Evolutionary conservation across 2,797 vertebrate species (phyloP), one percentile per base, ranked within the genome.

Genomic region (Alosa sapidissima): DNA sequence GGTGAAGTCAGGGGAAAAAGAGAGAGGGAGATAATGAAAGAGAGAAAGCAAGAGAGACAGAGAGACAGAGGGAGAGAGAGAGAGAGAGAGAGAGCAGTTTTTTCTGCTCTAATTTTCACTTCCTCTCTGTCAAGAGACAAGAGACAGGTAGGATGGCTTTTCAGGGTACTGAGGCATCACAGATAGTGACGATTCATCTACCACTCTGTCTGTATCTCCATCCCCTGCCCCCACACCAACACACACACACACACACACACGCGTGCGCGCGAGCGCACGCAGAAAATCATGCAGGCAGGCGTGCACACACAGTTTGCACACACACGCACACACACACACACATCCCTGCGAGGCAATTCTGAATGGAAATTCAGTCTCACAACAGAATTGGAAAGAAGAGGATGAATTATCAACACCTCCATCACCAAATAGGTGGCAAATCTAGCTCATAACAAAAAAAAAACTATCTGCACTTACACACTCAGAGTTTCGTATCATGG

Each of bases 91-190:
- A 48, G 47, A 49, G 5, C 36, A 41, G 36, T 51, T 86, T 28
- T 52, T 48, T 36, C 75, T 68, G 47, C 72, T 85, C 36, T 51
- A 82, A 87, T 87, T 89, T 92, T 16, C 52, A 85, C 83, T 78
- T 85, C 86, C 83, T 78, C 58, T 84, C 21, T 58, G 28, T 10
- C 5, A 7, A 72, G 21, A 83, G 81, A 83, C 81, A 52, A 41
- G 48, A 41, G 81, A 33, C 60, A 75, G 49, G 81, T 52, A 60
- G n/a, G 60, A 60, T 5, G 14, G 82, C 13, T 47, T 49, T 41
- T 68, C 83, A 33, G 21, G 21, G 0, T 7, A 83, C 75, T 45
- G 81, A 90, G 33, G 13, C 33, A 36, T 75, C 68, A 75, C 13
- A 41, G 33, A 28, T 10, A 36, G 28, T 36, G 33, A 13, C 33